Evolutionary conservation across 1,140 invertebrate species (phyloP), one percentile per base, ranked within the genome.

Genomic region (Portunus trituberculatus): DNA sequence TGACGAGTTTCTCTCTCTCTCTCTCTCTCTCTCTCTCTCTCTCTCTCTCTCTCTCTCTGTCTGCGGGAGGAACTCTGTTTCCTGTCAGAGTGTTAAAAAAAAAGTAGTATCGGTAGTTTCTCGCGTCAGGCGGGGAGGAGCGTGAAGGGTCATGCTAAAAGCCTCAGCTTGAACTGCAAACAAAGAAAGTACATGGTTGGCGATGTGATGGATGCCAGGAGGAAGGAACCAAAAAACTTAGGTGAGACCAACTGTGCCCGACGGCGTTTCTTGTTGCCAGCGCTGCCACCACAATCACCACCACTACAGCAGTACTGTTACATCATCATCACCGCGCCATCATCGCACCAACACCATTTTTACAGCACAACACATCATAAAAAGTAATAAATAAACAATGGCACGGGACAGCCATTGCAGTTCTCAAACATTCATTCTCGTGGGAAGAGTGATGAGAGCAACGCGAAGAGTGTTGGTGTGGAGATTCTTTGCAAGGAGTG

Each of bases 141-240:
- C 67, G 67, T 76, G 67, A 76, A n/a, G 67, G 6, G 67, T 76
- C 20, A 76, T 76, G 67, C 20, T 25, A 3, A 25, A 20, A 59
- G 52, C 52, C 52, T 59, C 91, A n/a, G 59, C 32, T n/a, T 93
- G 59, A 84, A 86, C 39, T 82, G 89, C 89, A 95, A 84, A 95
- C 94, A 95, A 95, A 95, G 94, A 92, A 95, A 95, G 48, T 92
- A 91, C 87, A 95, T 92, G 31, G 48, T 31, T 32, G 82, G 94
- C 92, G 92, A 88, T 52, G 91, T 46, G 31, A 91, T 46, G 93
- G 90, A 39, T 90, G 59, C 52, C 52, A 48, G 31, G 83, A 67
- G 90, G 94, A 92, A 92, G 90, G 59, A 48, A 59, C 94, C 76
- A 95, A 92, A 95, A 92, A 95, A 92, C 39, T 82, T 31, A 52